phyloP scores from a whole-genome alignment of 1,140 invertebrate species.

The Papilio polyxenes region DNA sequence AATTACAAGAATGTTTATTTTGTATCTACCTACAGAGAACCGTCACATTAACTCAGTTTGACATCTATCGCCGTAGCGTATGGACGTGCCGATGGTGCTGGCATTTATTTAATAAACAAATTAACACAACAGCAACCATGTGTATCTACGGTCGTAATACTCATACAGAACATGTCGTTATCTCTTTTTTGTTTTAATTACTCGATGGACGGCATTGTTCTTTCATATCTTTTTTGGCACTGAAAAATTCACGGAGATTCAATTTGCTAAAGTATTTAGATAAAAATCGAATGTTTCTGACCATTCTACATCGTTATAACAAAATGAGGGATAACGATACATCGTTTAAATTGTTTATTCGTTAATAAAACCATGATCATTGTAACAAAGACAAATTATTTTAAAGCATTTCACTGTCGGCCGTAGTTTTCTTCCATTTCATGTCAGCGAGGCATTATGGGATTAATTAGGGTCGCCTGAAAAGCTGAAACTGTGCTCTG shows the following conservation, averaged over 20 bases:
- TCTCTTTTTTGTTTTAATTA: no score
- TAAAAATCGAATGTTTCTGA: no score
- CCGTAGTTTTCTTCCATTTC: conserved; percentile 43
- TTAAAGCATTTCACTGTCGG: conserved; percentile 44
- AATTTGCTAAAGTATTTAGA: no score
- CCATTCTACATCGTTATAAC: not conserved
- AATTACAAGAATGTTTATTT: not conserved
- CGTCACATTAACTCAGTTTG: not conserved
- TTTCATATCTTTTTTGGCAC: no score
- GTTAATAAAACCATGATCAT: conserved; percentile 16
- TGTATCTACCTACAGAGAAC: not conserved
- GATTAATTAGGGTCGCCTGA: conserved; percentile 42
- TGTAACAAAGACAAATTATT: conserved; percentile 46
- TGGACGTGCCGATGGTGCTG: not conserved
- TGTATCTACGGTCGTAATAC: no score
- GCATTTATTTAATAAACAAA: not conserved
- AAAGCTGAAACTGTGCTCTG: conserved; percentile 40
- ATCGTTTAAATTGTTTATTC: conserved; percentile 2
- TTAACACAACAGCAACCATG: not conserved
- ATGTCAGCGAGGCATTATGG: conserved; percentile 42
- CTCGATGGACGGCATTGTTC: no score
- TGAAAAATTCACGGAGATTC: no score
- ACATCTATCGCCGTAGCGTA: not conserved
- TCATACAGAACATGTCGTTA: no score
- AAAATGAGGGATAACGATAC: not conserved